Evolutionary conservation across 2,113 vertebrate species (phyloP).

Genomic region (Acrocephalus kingi): DNA sequence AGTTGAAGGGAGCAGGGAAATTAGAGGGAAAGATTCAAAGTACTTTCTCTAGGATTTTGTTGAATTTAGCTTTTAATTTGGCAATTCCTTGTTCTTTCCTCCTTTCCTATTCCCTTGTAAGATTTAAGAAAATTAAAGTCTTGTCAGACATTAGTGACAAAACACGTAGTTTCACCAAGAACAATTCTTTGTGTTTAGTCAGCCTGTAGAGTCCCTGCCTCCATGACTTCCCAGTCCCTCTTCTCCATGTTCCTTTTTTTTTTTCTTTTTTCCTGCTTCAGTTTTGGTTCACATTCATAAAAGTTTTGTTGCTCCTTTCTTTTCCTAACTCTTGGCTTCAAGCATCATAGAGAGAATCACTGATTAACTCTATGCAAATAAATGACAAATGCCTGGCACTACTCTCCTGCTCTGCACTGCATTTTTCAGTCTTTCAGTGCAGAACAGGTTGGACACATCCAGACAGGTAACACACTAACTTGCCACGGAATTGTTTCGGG

Average conservation of each 20-base stretch:
- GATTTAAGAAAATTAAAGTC: not conserved
- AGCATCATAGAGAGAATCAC: not conserved
- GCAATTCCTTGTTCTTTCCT: not conserved
- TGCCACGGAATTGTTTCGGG: not conserved
- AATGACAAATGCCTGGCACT: not conserved
- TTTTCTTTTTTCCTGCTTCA: not conserved
- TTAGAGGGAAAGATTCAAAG: not conserved
- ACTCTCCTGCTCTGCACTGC: not conserved
- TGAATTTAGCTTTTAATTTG: not conserved
- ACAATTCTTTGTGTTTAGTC: not conserved
- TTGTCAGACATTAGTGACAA: not conserved
- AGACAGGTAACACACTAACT: not conserved
- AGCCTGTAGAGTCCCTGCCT: not conserved
- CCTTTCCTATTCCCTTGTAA: not conserved
- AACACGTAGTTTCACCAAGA: not conserved
- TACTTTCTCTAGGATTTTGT: not conserved
- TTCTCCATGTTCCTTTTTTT: not conserved
- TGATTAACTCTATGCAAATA: not conserved
- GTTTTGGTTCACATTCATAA: not conserved
- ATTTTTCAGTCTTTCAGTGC: not conserved
- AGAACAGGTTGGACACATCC: not conserved
- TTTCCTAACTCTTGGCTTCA: not conserved
- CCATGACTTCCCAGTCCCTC: not conserved
- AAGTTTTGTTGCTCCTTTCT: not conserved
- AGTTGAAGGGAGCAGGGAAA: not conserved